Evolutionary conservation across 2,888 invertebrate species (phyloP), one percentile per base, ranked within the genome.

Genomic region (Rotaria macrura): DNA sequence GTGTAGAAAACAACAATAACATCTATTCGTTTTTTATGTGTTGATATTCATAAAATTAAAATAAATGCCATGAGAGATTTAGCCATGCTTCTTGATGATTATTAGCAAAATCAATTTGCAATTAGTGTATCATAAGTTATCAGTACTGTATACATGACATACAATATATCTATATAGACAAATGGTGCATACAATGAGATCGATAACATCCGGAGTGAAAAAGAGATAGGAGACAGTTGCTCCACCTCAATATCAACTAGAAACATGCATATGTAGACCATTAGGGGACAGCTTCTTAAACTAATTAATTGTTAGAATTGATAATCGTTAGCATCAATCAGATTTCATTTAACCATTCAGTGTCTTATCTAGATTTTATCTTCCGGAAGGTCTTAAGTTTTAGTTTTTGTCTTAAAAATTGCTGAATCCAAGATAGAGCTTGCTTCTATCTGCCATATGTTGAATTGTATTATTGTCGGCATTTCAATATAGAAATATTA

Each of bases 101-200:
- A 65, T 65, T 65, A 65, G 65, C 65, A 65, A 65, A 65, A 65
- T 65, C 65, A 65, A 65, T 65, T 34, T 65, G 65, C 65, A 65
- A 65, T 65, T 65, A 65, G 65, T 38, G 65, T 65, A 65, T 65
- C 65, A 65, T 65, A 65, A 65, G 65, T 65, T 65, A 65, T 65
- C 65, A 65, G 20, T 65, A 65, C 34, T 65, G 65, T 65, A 65
- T 65, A 65, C 65, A 65, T 65, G 65, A 65, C 65, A 65, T 65
- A 57, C 55, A 57, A 57, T 29, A 57, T 57, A 57, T 57, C n/a
- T 57, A n/a, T 57, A 3, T 57, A 57, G 55, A 57, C 55, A 57
- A 57, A 57, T 57, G 55, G 55, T 57, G 55, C 55, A 57, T 57
- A 65, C 34, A n/a, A 65, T 65, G 65, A 65, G 65, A 65, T 65